phyloP scores from a whole-genome alignment of 1,140 invertebrate species.

The Agrypnia vestita region DNA sequence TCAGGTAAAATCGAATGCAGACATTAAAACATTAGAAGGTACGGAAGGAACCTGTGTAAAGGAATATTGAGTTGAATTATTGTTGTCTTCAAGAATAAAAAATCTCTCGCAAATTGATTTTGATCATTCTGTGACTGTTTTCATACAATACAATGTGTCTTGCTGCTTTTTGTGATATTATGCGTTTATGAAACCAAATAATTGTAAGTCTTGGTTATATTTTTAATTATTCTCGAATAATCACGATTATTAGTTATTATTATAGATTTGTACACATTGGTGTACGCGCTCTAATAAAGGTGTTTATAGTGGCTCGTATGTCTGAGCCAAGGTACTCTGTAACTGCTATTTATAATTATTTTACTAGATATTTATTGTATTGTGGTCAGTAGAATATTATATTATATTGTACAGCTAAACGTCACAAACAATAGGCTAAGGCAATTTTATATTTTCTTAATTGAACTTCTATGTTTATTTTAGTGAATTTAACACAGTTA shows the following conservation, averaged over 20 bases:
- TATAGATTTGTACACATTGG: too few relatives aligned
- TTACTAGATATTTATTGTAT: slow-evolving; percentile 3
- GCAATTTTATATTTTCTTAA: slow-evolving; percentile 3
- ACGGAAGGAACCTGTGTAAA: too few relatives aligned
- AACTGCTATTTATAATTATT: slow-evolving; percentile 18
- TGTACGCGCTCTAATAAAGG: background rate
- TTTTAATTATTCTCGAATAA: slow-evolving; percentile 7
- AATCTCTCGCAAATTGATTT: background rate
- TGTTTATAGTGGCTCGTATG: background rate
- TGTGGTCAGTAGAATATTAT: slow-evolving; percentile 4
- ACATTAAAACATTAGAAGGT: too few relatives aligned
- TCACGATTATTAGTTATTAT: background rate
- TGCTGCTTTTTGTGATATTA: slow-evolving; percentile 40
- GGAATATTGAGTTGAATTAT: too few relatives aligned
- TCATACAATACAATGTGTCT: slow-evolving; percentile 35
- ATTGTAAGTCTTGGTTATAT: slow-evolving; percentile 30
- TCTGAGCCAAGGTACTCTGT: background rate
- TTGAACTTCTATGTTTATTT: background rate
- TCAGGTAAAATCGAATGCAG: too few relatives aligned
- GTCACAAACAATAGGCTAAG: slow-evolving; percentile 11
- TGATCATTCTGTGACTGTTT: background rate
- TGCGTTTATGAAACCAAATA: slow-evolving; percentile 39
- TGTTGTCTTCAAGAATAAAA: too few relatives aligned
- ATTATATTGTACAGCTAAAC: slow-evolving; percentile 17
- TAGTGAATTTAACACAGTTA: too few relatives aligned